Evolutionary conservation across 2,888 invertebrate species (phyloP).

Genomic region (Morpho deidamia): DNA sequence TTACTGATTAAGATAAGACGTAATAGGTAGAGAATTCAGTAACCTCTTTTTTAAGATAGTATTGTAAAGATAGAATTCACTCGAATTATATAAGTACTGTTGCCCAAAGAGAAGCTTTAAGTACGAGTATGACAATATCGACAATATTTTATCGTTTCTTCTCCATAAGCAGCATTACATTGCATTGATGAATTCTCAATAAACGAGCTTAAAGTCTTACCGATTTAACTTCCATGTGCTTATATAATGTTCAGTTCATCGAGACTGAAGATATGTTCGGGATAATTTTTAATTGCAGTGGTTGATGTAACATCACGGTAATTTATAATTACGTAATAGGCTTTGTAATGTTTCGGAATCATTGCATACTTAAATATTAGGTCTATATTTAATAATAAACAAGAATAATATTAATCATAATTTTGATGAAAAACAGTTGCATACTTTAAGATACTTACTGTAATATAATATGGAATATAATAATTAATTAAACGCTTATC

Average conservation of each 20-base stretch:
- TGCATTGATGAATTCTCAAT: conserved; percentile 4
- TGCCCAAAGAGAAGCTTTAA: conserved; percentile 1
- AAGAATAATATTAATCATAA: too few species aligned
- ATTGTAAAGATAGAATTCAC: neutral
- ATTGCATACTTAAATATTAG: too few species aligned
- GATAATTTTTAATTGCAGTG: neutral
- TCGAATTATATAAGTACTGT: conserved; percentile 1
- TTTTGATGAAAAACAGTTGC: too few species aligned
- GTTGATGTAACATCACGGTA: neutral
- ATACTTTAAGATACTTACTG: too few species aligned
- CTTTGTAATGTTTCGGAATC: too few species aligned
- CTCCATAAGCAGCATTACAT: neutral
- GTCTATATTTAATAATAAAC: too few species aligned
- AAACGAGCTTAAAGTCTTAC: neutral
- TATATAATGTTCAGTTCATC: neutral
- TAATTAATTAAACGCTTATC: neutral
- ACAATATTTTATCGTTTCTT: neutral
- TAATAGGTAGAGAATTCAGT: neutral
- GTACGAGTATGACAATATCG: neutral
- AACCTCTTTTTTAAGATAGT: too few species aligned
- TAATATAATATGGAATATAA: neutral
- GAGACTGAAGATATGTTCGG: neutral
- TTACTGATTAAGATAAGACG: neutral
- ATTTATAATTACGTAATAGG: neutral
- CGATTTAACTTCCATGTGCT: conserved; percentile 1